A percentile compares a stretch with the other conserved stretches of the same genome.
phyloP scores from a whole-genome alignment of 2,113 vertebrate genomes.

The Heteronetta atricapilla region DNA sequence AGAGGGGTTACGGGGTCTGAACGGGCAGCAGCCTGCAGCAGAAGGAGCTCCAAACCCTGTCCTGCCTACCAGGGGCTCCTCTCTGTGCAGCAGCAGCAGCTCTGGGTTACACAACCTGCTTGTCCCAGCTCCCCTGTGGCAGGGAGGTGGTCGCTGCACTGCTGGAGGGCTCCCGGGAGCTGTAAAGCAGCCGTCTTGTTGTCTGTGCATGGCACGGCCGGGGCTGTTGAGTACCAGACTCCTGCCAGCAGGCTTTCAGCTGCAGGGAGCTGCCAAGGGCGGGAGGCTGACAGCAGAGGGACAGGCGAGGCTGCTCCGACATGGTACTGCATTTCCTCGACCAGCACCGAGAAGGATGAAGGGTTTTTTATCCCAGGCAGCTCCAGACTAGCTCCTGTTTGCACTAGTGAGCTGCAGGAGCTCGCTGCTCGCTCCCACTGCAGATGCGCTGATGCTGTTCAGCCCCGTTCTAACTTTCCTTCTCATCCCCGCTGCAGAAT shows the following conservation, averaged over 20 bases:
- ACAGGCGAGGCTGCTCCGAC: neutral
- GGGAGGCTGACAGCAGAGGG: neutral
- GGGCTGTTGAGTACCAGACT: neutral
- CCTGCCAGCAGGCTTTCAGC: neutral
- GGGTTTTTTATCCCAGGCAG: neutral
- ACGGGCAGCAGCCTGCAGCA: neutral
- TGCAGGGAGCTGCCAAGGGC: neutral
- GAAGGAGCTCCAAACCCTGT: neutral
- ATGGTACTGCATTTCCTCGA: neutral
- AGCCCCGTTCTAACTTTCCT: neutral
- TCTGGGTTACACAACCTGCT: neutral
- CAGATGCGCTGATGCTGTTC: rapidly evolving
- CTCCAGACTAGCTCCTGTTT: neutral
- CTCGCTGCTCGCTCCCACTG: rapidly evolving
- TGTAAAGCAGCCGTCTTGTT: rapidly evolving
- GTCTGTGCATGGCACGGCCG: rapidly evolving
- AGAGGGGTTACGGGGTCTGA: rapidly evolving
- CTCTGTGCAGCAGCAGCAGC: neutral
- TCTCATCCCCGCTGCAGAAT: slow-evolving; percentile 75
- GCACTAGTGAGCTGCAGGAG: neutral
- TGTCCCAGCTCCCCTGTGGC: neutral
- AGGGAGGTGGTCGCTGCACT: neutral
- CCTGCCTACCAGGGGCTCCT: neutral
- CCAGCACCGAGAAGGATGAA: neutral
- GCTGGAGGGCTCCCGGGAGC: neutral